These are phyloP conservation scores for Lineus longissimus DNA, from an alignment of 1,140 invertebrate species.

Conservation along the genomic window DNA sequence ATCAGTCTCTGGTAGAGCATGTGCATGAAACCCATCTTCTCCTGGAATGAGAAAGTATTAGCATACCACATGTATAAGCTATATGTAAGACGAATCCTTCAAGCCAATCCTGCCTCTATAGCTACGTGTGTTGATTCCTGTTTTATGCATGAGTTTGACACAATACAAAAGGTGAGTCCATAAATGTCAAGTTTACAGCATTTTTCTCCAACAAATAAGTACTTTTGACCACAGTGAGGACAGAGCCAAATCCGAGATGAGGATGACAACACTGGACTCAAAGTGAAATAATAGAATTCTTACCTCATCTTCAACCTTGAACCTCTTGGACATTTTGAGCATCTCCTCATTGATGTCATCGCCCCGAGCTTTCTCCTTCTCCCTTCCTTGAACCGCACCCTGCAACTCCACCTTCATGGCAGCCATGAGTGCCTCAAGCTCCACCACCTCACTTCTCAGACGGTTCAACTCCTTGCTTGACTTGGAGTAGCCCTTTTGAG, in stretches of 20 bases:
- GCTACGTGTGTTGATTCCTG: too few species aligned
- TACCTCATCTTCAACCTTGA: slow-evolving; percentile 45
- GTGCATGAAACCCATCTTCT: slow-evolving; percentile 42
- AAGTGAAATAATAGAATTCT: slow-evolving; percentile 6
- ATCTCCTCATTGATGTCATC: slow-evolving; percentile 46
- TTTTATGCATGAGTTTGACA: too few species aligned
- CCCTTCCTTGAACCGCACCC: slow-evolving; percentile 28
- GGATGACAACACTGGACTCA: background rate
- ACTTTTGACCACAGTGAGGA: too few species aligned
- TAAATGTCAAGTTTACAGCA: too few species aligned
- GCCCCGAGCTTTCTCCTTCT: slow-evolving; percentile 36
- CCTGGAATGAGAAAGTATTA: slow-evolving; percentile 23
- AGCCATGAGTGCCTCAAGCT: slow-evolving; percentile 35
- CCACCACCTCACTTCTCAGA: slow-evolving; percentile 32
- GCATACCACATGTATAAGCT: background rate
- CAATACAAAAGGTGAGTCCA: too few species aligned
- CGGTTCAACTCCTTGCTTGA: slow-evolving; percentile 43
- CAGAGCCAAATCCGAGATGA: too few species aligned
- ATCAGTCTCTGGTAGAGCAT: slow-evolving; percentile 43
- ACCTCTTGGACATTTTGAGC: slow-evolving; percentile 43
- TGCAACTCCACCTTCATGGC: slow-evolving; percentile 38
- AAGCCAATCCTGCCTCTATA: too few species aligned
- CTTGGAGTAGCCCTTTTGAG: slow-evolving; percentile 41
- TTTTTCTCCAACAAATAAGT: too few species aligned
- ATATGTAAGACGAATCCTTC: too few species aligned